phyloP scores from a whole-genome alignment of 2,888 invertebrate genomes.

The Leptopterna dolabrata region DNA sequence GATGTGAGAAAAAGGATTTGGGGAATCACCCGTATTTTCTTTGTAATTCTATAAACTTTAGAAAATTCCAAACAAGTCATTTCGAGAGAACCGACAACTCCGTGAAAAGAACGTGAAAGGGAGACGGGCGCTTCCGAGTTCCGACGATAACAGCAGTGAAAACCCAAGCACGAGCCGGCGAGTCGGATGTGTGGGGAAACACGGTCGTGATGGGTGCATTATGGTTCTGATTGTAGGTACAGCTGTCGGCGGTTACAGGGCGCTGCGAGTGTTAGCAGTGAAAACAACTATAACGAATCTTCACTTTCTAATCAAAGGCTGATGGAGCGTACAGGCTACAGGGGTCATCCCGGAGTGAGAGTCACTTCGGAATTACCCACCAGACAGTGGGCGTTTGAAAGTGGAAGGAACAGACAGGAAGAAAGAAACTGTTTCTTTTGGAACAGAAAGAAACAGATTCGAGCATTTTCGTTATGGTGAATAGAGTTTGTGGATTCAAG shows the following conservation, averaged over 20 bases:
- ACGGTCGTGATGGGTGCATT: neutral
- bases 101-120: no score
- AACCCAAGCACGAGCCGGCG: neutral
- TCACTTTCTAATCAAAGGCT: constrained; percentile 36
- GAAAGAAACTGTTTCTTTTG: neutral
- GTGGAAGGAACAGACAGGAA: neutral
- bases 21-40: no score
- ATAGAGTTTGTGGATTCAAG: no score
- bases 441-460: neutral
- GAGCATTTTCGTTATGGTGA: neutral
- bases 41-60: no score
- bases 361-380: neutral
- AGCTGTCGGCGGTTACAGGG: neutral
- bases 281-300: constrained; percentile 42
- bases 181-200: neutral
- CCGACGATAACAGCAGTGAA: no score
- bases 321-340: constrained; percentile 26
- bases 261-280: constrained; percentile 8
- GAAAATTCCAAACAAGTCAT: no score
- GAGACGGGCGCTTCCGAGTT: no score
- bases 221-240: neutral
- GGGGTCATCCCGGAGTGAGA: constrained; percentile 34
- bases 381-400: neutral
- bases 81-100: no score
- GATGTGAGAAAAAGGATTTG: no score